Evolutionary conservation across 2,797 vertebrate species (phyloP), one percentile per base, ranked within the genome.

Genomic region (Aeoliscus strigatus): DNA sequence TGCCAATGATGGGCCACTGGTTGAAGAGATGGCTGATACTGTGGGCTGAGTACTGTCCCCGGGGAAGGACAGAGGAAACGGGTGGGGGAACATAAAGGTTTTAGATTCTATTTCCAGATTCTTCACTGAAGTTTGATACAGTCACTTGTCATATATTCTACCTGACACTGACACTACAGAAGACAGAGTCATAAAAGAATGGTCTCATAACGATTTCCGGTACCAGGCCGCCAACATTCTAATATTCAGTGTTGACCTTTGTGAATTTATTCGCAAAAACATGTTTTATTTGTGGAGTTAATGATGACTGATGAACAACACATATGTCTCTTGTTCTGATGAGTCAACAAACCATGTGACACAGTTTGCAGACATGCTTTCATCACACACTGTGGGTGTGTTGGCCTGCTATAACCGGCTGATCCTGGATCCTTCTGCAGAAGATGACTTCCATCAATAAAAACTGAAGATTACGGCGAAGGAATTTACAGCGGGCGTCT

Each of bases 41-140:
- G 50, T 68, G 44, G 21, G 31, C 44, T 27, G 57, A 53, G 38
- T 28, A n/a, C n/a, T n/a, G 63, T 59, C 64, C 65, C 75, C 11
- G 14, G 66, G 67, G 79, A 62, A 14, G 45, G 46, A 21, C 23
- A 58, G 56, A 73, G 76, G 81, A 83, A 84, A 70, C 63, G 64
- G 65, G 68, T 68, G 52, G 56, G 27, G 48, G 16, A 27, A 40
- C 41, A 81, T 64, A 44, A 57, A 73, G 53, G 56, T 67, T 64
- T 48, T 45, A 4, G 11, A 21, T 48, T 74, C 27, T 10, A 48
- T 46, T 42, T 18, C 39, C 16, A 17, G 18, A 13, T 48, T 39
- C 40, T 57, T 43, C 9, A 46, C 37, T 49, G 33, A 53, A n/a
- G n/a, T 49, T 8, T 39, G 3, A n/a, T n/a, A n/a, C n/a, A n/a